Conservation (phyloP, 1,140 invertebrate species). For the Thereuonema tuberculata region DNA sequence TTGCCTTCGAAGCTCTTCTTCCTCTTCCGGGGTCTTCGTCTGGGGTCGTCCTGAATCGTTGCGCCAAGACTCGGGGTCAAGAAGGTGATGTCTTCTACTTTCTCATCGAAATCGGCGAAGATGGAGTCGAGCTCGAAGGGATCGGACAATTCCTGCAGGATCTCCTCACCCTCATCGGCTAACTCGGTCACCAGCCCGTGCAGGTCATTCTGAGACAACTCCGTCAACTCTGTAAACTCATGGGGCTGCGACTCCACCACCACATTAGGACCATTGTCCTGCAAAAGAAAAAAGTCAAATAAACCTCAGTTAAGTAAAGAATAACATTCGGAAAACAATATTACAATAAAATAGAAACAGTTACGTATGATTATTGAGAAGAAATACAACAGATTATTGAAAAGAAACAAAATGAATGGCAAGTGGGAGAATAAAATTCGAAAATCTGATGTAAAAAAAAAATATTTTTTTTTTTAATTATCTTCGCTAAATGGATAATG, state of each 20-base stretch:
- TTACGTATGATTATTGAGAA: too few relatives aligned
- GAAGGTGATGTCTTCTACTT: slow-evolving; percentile 26
- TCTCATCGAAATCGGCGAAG: slow-evolving; percentile 33
- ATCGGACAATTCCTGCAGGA: slow-evolving; percentile 49
- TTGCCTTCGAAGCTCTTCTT: not conserved
- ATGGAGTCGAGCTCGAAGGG: slow-evolving; percentile 42
- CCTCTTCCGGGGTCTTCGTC: not conserved
- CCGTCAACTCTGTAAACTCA: slow-evolving; percentile 31
- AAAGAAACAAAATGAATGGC: too few relatives aligned
- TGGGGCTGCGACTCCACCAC: slow-evolving; percentile 11
- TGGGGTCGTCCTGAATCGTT: not conserved
- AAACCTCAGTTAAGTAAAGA: not conserved
- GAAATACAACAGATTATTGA: too few relatives aligned
- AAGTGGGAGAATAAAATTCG: too few relatives aligned
- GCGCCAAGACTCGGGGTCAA: not conserved
- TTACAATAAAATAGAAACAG: too few relatives aligned
- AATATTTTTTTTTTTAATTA: too few relatives aligned
- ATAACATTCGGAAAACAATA: too few relatives aligned
- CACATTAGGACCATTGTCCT: slow-evolving; percentile 13
- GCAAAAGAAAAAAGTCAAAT: not conserved
- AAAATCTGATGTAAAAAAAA: too few relatives aligned
- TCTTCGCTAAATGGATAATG: too few relatives aligned
- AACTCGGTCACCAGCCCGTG: slow-evolving; percentile 44
- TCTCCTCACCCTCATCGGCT: slow-evolving; percentile 43
- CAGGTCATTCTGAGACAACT: slow-evolving; percentile 50